phyloP scores from a whole-genome alignment of 2,888 invertebrate genomes.

The Ypsolopha scabrella region DNA sequence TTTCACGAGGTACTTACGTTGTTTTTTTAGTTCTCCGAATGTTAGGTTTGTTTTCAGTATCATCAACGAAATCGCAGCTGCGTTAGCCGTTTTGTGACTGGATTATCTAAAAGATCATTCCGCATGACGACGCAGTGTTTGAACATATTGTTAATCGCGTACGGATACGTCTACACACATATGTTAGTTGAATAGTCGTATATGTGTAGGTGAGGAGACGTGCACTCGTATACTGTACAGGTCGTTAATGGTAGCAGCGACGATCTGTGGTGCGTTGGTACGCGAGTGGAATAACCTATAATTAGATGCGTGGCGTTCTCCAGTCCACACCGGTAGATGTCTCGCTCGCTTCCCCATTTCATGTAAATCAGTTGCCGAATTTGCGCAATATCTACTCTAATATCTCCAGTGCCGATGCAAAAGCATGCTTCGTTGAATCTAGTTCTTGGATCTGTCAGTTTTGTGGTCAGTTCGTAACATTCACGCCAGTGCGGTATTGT shows the following conservation, averaged over 20 bases:
- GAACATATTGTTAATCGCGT: no score
- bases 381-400: slow-evolving; percentile 6
- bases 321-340: slow-evolving; percentile 47
- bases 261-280: slow-evolving; percentile 43
- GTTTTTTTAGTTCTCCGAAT: neutral
- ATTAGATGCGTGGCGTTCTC: slow-evolving; percentile 59
- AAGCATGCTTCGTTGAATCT: no score
- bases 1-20: neutral
- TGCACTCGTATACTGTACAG: slow-evolving; percentile 41
- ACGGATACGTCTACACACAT: slow-evolving; percentile 21
- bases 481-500: neutral
- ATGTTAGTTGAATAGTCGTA: slow-evolving; percentile 7
- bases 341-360: slow-evolving; percentile 39
- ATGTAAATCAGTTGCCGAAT: slow-evolving; percentile 19
- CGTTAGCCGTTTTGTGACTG: no score
- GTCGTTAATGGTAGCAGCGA: slow-evolving; percentile 52
- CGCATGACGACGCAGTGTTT: no score
- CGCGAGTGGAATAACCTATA: slow-evolving; percentile 67
- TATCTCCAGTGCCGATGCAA: no score
- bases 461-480: neutral
- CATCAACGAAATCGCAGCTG: no score
- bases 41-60: no score
- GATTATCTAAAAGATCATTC: no score
- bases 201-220: slow-evolving; percentile 15
- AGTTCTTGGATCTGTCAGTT: no score